Conservation (phyloP, 2,113 vertebrate species). For the Erythrocebus patas region DNA sequence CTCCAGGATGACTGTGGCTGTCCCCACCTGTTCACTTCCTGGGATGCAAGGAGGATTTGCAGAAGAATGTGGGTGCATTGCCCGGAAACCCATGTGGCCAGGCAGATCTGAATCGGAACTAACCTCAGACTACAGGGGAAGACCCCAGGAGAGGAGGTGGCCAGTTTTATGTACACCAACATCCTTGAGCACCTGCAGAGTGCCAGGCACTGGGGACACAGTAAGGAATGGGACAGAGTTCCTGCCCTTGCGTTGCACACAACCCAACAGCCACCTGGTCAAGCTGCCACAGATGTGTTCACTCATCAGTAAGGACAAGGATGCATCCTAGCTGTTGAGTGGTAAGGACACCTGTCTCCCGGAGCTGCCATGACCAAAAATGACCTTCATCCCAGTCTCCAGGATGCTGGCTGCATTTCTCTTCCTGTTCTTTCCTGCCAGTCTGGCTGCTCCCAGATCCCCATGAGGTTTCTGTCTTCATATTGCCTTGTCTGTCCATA, state of each 20-base stretch:
- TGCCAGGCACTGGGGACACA: too few species aligned
- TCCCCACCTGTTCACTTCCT: neutral
- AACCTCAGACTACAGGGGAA: neutral
- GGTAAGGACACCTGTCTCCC: neutral
- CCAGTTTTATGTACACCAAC: neutral
- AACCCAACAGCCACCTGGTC: accelerated
- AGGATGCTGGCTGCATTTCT: neutral
- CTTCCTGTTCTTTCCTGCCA: neutral
- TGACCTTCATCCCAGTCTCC: neutral
- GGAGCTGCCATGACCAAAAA: accelerated
- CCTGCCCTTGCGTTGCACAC: accelerated
- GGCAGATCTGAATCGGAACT: neutral
- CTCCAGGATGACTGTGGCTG: neutral
- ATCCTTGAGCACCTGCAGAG: neutral
- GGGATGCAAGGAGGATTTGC: neutral
- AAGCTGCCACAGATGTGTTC: neutral
- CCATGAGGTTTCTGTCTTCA: neutral
- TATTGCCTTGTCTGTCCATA: neutral
- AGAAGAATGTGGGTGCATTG: neutral
- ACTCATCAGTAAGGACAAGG: neutral
- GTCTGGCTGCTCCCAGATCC: neutral
- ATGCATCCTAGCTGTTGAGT: accelerated
- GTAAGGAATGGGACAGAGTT: neutral
- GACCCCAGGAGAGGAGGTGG: neutral
- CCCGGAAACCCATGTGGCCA: neutral